Base-by-base conservation (phyloP, 2,888 invertebrate genomes). In the Ennomos quercinarius region DNA sequence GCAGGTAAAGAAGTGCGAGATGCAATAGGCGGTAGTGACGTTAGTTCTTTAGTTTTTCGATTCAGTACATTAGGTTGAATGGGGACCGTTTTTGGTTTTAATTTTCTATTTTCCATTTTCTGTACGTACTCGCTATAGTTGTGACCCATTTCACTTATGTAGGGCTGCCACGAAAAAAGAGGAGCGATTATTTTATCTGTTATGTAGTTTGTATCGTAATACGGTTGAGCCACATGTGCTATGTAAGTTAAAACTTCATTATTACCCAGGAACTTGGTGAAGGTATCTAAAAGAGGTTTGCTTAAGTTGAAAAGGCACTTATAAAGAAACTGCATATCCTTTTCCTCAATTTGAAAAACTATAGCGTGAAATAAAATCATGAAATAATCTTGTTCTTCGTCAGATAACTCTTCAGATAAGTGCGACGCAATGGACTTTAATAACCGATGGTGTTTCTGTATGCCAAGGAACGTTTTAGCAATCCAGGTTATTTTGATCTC, bases 181-280 rank as follows among this genome's bases (percentile, higher is more conserved):
- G 94, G 93, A 41, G 77, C 73, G 17, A 94, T 81, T 46, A 94
- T 91, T 63, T 89, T 88, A 40, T 93, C 84, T 4, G 93, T 81
- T 17, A 93, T 86, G 67, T 89, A 94, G 36, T 79, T 84, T 42
- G 89, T 88, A 58, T 94, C 94, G 68, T 93, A 94, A 67, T 83
- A 73, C 42, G 74, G 67, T 68, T 92, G 89, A 36, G 92, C 93
- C 59, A 88, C 78, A 78, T 91, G 85, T 10, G 93, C 86, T 62
- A 93, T 83, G 40, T 79, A 83, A 39, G 86, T 76, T 46, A 93
- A 75, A 50, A 88, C 84, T 71, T 93, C 89, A 68, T 93, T 88
- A 53, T 87, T 85, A 37, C 83, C 81, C 47, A 94, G 80, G 72
- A 87, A 93, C 46, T 81, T 81, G 12, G 93, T 80, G 40, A 94